Evolutionary conservation across 92 coral and sea anemone species (phyloP), one percentile per base, ranked within the genome.

Genomic region (Zoanthus solanderi): DNA sequence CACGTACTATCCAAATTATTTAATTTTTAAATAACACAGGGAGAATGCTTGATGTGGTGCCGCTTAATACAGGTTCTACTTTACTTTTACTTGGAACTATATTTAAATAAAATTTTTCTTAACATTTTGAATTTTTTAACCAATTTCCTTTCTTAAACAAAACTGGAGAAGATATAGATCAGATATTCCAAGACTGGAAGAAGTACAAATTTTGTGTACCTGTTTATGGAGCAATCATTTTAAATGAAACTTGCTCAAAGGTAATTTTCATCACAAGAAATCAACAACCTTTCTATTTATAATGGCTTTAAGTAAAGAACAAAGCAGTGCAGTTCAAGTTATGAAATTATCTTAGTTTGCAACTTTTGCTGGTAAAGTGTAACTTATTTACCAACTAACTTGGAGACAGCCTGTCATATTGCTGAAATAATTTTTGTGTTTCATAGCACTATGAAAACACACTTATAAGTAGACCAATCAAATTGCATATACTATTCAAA

Each of bases 91-190:
- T 66, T 7, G 10, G 12, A 30, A 10, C n/a, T 69, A 11, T 69
- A 18, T 23, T 23, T 23, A 63, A 7, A 17, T 69, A 45, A 56
- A 29, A 34, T 78, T 54, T 88, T 88, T 94, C 98, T 94, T 96
- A 89, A 96, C 92, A 9, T 5, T 68, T 15, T 32, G 31, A 65
- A 96, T 93, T 97, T 83, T 95, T 97, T 90, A 90, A 90, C 37
- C 92, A 94, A 60, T 97, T 97, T 92, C 96, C 97, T 78, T 95
- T 97, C 88, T 94, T 97, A 28, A 97, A 97, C 90, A 95, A 97
- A 81, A 94, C 93, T 56, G 98, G 93, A 17, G 96, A 97, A 93
- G 73, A 87, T 80, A 87, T 94, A 7, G 93, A 95, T 75, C 85
- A 93, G 84, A 92, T 97, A 45, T 93, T 97, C 89, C 96, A 91